phyloP scores from a whole-genome alignment of 1,140 invertebrate species.

The Drosophila willistoni region DNA sequence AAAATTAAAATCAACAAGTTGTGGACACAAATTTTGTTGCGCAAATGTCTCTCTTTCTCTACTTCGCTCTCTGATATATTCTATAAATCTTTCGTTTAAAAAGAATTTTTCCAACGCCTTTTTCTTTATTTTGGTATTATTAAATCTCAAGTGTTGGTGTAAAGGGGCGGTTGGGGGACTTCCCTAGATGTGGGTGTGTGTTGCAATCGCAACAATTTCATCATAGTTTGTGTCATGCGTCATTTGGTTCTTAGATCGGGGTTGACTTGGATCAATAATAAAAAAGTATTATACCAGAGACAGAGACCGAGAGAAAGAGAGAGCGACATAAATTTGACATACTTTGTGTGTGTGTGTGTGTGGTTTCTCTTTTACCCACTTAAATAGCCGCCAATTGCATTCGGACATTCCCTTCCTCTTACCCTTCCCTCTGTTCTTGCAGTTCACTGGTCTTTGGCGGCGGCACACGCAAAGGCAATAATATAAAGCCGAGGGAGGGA shows the following conservation, averaged over 20 bases:
- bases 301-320: too few species aligned
- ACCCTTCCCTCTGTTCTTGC: not conserved
- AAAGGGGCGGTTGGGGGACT: not conserved
- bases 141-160: not conserved
- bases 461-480: conserved; percentile 7
- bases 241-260: conserved; percentile 12
- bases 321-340: conserved; percentile 37
- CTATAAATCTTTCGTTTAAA: not conserved
- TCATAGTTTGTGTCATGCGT: conserved; percentile 42
- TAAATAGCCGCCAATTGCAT: conserved; percentile 11
- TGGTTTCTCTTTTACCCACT: not conserved
- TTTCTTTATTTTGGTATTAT: conserved; percentile 3
- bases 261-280: conserved; percentile 23
- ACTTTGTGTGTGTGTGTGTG: conserved; percentile 3
- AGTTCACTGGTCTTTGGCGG: not conserved
- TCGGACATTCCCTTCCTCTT: not conserved
- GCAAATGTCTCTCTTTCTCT: not conserved
- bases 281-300: not conserved
- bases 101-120: not conserved
- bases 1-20: not conserved
- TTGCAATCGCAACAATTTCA: conserved; percentile 35
- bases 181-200: not conserved
- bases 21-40: conserved; percentile 1
- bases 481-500: conserved; percentile 11
- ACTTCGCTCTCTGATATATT: not conserved